Conservation (phyloP, 2,888 invertebrate genomes). For the Drosophila stalkeri region DNA sequence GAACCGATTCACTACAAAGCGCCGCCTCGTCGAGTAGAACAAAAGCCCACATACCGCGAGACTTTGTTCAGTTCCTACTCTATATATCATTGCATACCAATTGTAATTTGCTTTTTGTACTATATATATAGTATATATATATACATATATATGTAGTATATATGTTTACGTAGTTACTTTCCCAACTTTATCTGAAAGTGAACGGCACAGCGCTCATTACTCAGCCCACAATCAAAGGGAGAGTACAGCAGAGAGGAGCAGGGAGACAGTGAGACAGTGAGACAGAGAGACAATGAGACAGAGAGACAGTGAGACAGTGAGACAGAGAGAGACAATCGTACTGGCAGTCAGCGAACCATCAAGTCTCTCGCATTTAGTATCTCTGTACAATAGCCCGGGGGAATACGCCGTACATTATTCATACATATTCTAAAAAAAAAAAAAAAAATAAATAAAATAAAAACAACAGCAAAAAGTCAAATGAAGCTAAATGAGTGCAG, state of each 20-base stretch:
- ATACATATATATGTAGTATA: slow-evolving; percentile 1
- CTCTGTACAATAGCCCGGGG: slow-evolving; percentile 47
- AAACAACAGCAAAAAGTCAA: slow-evolving; percentile 47
- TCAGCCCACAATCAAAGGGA: slow-evolving; percentile 40
- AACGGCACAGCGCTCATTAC: slow-evolving; percentile 66
- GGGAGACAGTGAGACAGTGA: background rate
- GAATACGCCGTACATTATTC: slow-evolving; percentile 55
- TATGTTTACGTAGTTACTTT: slow-evolving; percentile 65
- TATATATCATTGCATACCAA: slow-evolving; percentile 71
- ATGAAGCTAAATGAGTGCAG: slow-evolving; percentile 78
- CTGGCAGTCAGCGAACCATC: slow-evolving; percentile 61
- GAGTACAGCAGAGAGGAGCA: slow-evolving; percentile 1
- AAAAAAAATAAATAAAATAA: slow-evolving; percentile 28
- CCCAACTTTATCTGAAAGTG: slow-evolving; percentile 78
- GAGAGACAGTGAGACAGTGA: background rate
- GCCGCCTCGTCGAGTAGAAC: slow-evolving; percentile 50
- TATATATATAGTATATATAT: slow-evolving; percentile 26
- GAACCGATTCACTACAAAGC: slow-evolving; percentile 50
- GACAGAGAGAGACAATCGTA: slow-evolving; percentile 14
- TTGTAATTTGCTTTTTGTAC: slow-evolving; percentile 69
- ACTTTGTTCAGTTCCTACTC: slow-evolving; percentile 43
- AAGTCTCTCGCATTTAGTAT: slow-evolving; percentile 46
- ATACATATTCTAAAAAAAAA: slow-evolving; percentile 68
- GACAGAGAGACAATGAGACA: too few relatives aligned
- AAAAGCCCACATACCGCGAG: slow-evolving; percentile 59